These are phyloP conservation scores for Glyptemys insculpta DNA, from an alignment of 2,797 vertebrate species.

Conservation along the genomic window DNA sequence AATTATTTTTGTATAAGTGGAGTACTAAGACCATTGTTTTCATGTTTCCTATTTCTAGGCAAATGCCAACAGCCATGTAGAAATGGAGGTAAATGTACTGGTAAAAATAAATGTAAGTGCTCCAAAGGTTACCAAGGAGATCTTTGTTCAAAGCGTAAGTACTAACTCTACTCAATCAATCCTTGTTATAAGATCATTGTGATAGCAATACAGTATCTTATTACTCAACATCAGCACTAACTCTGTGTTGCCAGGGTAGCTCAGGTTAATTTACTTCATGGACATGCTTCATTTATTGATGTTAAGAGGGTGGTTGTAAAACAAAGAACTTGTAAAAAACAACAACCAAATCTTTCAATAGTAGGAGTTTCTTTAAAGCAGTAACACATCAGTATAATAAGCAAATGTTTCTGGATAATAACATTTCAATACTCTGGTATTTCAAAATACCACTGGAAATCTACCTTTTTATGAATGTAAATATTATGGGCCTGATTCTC, in stretches of 20 bases:
- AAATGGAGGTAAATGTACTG: constrained; percentile 91
- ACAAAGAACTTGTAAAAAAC: background rate
- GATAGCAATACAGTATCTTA: background rate
- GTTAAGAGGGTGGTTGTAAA: background rate
- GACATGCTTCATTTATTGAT: background rate
- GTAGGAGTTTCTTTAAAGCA: background rate
- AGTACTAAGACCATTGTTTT: background rate
- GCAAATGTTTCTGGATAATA: background rate
- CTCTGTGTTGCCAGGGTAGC: background rate
- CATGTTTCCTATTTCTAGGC: constrained; percentile 77
- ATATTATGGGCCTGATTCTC: background rate
- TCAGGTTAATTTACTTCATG: background rate
- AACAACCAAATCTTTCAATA: background rate
- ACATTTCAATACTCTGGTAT: background rate
- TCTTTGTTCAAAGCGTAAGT: constrained; percentile 91
- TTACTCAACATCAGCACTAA: background rate
- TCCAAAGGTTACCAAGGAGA: constrained; percentile 92
- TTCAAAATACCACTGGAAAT: background rate
- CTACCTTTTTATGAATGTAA: background rate
- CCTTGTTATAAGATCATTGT: background rate
- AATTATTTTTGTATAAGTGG: background rate
- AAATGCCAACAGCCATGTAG: constrained; percentile 89
- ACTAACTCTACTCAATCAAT: background rate
- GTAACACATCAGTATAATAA: background rate
- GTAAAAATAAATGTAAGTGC: constrained; percentile 93